phyloP scores from a whole-genome alignment of 2,888 invertebrate species.

The Alviniconcha strummeri region DNA sequence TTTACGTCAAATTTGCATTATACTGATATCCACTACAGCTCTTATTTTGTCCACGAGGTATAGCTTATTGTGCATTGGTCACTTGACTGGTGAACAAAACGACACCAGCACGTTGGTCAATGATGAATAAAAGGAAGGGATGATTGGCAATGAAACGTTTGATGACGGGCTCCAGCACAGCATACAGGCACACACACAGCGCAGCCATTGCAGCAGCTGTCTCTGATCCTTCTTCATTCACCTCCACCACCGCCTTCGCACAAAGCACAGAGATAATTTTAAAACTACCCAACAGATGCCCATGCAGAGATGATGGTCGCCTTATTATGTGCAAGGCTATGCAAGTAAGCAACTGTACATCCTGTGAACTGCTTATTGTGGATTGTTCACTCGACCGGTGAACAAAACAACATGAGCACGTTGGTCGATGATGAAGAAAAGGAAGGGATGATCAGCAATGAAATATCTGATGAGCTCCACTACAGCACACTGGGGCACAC shows the following conservation, averaged over 20 bases:
- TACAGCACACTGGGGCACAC: slow-evolving; percentile 39
- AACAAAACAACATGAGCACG: slow-evolving; percentile 49
- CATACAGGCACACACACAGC: not conserved
- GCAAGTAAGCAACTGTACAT: too few relatives aligned
- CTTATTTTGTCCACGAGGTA: not conserved
- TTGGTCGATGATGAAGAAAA: slow-evolving; percentile 62
- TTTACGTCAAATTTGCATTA: too few relatives aligned
- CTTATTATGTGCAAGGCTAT: too few relatives aligned
- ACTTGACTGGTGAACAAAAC: slow-evolving; percentile 3
- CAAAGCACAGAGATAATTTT: too few relatives aligned
- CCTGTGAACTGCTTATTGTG: too few relatives aligned
- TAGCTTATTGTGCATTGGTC: not conserved
- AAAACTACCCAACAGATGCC: not conserved
- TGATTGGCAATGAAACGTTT: slow-evolving; percentile 55
- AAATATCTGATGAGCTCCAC: slow-evolving; percentile 43
- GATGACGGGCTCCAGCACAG: slow-evolving; percentile 32
- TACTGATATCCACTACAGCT: not conserved
- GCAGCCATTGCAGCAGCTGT: slow-evolving; percentile 69
- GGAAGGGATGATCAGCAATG: slow-evolving; percentile 65
- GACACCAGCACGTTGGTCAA: slow-evolving; percentile 42
- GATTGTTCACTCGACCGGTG: slow-evolving; percentile 39
- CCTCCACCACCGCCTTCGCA: slow-evolving; percentile 68
- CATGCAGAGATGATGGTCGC: not conserved
- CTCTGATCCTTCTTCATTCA: slow-evolving; percentile 70
- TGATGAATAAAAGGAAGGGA: slow-evolving; percentile 67